phyloP scores from a whole-genome alignment of 2,888 invertebrate genomes.

The Drosophila pseudotakahashii region DNA sequence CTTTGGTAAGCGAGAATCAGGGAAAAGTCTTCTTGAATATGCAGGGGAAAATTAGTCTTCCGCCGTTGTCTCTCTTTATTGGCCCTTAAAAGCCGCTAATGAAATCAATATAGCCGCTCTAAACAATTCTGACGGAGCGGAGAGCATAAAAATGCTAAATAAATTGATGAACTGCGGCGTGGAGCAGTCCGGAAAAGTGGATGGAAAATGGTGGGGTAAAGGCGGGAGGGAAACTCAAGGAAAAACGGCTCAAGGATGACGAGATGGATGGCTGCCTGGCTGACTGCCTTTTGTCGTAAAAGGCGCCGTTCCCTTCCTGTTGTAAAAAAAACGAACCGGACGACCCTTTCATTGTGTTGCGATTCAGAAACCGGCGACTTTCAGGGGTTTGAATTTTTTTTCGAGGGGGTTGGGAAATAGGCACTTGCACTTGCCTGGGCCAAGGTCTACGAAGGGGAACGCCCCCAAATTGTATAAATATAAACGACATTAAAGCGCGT shows the following conservation, averaged over 20 bases:
- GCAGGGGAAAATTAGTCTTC: conserved; percentile 33
- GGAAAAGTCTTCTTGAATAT: conserved; percentile 41
- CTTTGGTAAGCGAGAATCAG: conserved; percentile 7
- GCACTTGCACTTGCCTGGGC: conserved; percentile 55
- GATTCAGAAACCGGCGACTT: conserved; percentile 20
- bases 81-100: conserved; percentile 65
- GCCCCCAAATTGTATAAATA: conserved; percentile 71
- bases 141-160: conserved; percentile 72
- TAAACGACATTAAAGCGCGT: conserved; percentile 76
- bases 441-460: conserved; percentile 22
- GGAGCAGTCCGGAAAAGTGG: conserved; percentile 1
- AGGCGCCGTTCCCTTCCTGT: conserved; percentile 42
- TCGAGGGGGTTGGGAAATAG: not conserved
- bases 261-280: conserved; percentile 42
- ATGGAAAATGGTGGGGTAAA: not conserved
- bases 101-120: conserved; percentile 67
- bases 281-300: conserved; percentile 58
- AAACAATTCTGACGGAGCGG: conserved; percentile 52
- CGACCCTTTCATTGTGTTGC: conserved; percentile 55
- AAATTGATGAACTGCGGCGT: conserved; percentile 70
- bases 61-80: conserved; percentile 50
- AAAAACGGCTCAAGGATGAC: conserved; percentile 33
- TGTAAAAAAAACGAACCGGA: conserved; percentile 60
- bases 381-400: not conserved
- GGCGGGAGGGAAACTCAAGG: conserved; percentile 16